phyloP scores from a whole-genome alignment of 2,113 vertebrate species.

The Corythoichthys intestinalis region DNA sequence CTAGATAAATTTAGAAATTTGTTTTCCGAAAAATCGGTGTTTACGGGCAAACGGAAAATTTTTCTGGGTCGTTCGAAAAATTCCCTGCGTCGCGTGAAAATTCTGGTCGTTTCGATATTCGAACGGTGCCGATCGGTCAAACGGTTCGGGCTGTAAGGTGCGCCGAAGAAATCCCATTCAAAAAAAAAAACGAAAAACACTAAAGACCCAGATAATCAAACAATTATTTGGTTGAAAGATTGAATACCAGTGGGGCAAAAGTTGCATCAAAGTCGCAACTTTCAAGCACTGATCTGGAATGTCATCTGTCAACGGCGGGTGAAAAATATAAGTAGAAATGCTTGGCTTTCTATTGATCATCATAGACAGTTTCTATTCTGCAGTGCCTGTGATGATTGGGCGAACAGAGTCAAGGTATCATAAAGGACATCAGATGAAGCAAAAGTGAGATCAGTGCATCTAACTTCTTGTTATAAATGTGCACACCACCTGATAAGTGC shows the following conservation, averaged over 20 bases:
- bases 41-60: no score
- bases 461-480: not conserved
- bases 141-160: no score
- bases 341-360: slow-evolving; percentile 6
- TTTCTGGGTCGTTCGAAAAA: no score
- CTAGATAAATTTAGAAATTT: no score
- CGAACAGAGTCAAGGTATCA: not conserved
- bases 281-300: not conserved
- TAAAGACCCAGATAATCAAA: not conserved
- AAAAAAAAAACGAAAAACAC: no score
- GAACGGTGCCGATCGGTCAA: no score
- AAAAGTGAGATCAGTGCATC: not conserved
- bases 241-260: not conserved
- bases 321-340: not conserved
- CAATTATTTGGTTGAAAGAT: not conserved
- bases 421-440: not conserved
- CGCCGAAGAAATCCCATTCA: no score
- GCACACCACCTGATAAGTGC: not conserved
- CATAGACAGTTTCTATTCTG: not conserved
- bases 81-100: no score
- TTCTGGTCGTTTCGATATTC: no score
- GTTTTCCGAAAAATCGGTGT: no score
- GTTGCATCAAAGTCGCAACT: not conserved
- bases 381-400: not conserved
- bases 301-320: not conserved